Conservation (phyloP, 2,797 vertebrate species). For the Etheostoma perlongum region DNA sequence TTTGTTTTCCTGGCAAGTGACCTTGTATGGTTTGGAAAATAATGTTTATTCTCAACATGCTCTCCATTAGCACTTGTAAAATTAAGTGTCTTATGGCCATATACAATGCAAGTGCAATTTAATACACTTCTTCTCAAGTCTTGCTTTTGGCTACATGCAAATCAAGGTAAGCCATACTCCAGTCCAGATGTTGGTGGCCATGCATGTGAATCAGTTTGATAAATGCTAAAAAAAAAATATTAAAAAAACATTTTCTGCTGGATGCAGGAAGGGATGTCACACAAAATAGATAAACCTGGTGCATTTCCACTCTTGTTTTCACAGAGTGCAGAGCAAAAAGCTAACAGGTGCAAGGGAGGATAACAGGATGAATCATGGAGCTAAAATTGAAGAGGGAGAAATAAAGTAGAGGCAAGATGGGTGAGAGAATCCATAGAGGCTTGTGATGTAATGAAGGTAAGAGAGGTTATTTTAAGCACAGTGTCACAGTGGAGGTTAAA, state of each 20-base stretch:
- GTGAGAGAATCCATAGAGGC: constrained; percentile 29
- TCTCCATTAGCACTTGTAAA: not conserved
- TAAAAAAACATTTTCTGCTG: not conserved
- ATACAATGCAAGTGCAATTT: not conserved
- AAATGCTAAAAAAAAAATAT: rapidly evolving
- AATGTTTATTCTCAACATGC: not conserved
- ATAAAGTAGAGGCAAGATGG: constrained; percentile 15
- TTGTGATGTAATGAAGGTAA: constrained; percentile 43
- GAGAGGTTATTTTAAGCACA: constrained; percentile 62
- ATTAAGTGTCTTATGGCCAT: not conserved
- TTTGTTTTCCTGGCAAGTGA: constrained; percentile 7
- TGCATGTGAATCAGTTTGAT: not conserved
- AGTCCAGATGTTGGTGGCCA: not conserved
- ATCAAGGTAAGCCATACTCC: not conserved
- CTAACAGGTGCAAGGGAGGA: constrained; percentile 1
- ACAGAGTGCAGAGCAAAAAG: not conserved
- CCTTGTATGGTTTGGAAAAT: not conserved
- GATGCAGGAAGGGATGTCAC: not conserved
- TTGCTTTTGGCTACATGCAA: not conserved
- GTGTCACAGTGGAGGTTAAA: constrained; percentile 32
- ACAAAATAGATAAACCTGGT: constrained; percentile 20
- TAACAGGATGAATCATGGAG: constrained; percentile 27
- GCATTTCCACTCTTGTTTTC: not conserved
- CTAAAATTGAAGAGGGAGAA: constrained; percentile 2
- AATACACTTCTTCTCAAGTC: not conserved